Conservation (phyloP, 2,113 vertebrate genomes). For the Heterotilapia buettikoferi region DNA sequence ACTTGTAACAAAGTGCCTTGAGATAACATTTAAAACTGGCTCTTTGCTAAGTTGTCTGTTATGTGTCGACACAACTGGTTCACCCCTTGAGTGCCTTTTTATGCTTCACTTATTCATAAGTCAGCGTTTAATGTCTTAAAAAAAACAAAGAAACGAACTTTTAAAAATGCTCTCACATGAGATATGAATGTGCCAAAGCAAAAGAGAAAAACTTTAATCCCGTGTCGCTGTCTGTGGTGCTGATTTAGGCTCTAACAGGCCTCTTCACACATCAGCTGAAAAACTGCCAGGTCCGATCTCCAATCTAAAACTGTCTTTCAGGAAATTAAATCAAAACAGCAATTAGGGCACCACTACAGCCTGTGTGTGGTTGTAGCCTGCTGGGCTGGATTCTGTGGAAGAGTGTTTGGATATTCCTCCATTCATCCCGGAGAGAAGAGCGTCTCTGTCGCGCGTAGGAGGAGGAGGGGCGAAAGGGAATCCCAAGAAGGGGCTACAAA, state of each 20-base stretch:
- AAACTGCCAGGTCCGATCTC: background rate
- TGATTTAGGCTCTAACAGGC: background rate
- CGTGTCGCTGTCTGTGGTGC: conserved; percentile 49
- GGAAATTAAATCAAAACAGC: background rate
- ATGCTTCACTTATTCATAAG: background rate
- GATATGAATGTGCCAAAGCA: background rate
- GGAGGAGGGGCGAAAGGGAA: conserved; percentile 55
- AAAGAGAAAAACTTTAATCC: background rate
- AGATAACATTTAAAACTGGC: background rate
- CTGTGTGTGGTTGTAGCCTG: background rate
- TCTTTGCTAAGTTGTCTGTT: background rate
- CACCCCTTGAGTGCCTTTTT: background rate
- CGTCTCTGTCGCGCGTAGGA: background rate
- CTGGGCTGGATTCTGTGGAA: background rate
- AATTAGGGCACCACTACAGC: background rate
- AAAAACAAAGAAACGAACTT: background rate
- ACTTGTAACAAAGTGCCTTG: background rate
- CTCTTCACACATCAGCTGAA: background rate
- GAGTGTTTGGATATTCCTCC: background rate
- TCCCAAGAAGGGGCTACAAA: conserved; percentile 53
- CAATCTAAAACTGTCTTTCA: background rate
- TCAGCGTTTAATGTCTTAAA: background rate
- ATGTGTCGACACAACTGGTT: background rate
- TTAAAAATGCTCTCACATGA: background rate
- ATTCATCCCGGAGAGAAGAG: background rate